Base-by-base conservation (phyloP, 2,113 vertebrate genomes). In the Nicator chloris region DNA sequence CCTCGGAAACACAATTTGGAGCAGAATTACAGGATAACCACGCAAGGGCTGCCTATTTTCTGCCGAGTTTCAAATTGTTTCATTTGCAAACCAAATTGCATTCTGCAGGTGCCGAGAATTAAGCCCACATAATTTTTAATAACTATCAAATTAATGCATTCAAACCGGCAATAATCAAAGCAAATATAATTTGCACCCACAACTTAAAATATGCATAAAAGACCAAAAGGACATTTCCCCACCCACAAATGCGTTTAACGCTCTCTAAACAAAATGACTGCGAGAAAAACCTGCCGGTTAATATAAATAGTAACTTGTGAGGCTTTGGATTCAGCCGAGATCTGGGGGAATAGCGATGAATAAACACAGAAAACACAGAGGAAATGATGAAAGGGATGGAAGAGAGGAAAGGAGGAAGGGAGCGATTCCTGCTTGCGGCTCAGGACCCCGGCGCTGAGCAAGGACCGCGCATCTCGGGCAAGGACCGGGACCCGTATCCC, bases 31-130 rank as follows among this genome's bases (percentile, higher is more conserved):
- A 53, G 65, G 49, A 50, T 2, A 56, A n/a, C 42, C 56, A 9
- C 7, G 0, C 65, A 44, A 69, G 49, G 86, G 50, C 53, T 54
- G 63, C 40, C 44, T 24, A 5, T 63, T 78, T 63, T 61, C 82
- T 54, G 89, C 80, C 77, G 53, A 27, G 56, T 59, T 84, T 21
- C 14, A 50, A 85, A 64, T 35, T 28, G 85, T 72, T 83, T 50
- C 79, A 53, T 92, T 95, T 95, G 94, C 80, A 92, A 92, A 77
- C 27, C 94, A 83, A 95, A 87, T 57, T 37, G 8, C 15, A 0
- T 39, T 90, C 63, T 90, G 90, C 94, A 82, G 92, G 96, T 93
- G 92, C 91, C 12, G 78, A 61, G 90, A 90, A 93, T 92, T 79
- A 79, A 86, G 66, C 60, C 75, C 53, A 33, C 72, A 5, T 88